These are phyloP conservation scores for Mus spretus DNA, from an alignment of 2,797 vertebrate genomes.

Conservation along the genomic window DNA sequence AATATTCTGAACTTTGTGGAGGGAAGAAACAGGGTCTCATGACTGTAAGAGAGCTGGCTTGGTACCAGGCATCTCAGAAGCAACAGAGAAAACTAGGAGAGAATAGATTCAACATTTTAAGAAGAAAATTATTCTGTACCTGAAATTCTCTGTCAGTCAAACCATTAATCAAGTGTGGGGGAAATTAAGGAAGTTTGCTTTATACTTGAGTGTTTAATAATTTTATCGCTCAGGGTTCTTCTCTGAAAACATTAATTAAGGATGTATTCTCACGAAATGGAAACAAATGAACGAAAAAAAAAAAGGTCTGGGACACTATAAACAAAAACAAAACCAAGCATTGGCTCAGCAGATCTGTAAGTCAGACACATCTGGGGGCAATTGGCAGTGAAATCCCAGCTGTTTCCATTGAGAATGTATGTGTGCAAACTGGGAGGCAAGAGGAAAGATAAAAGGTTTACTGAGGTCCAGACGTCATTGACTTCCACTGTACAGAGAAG, in stretches of 20 bases:
- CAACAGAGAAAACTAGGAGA: neutral
- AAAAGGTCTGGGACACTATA: neutral
- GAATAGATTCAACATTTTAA: constrained; percentile 10
- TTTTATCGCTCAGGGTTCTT: neutral
- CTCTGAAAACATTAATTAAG: constrained; percentile 53
- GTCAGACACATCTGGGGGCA: neutral
- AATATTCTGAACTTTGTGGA: neutral
- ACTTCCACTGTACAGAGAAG: neutral
- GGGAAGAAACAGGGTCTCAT: constrained; percentile 2
- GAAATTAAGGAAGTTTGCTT: constrained; percentile 20
- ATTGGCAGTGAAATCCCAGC: neutral
- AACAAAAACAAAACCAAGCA: neutral
- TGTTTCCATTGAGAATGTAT: neutral
- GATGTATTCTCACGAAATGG: constrained; percentile 12
- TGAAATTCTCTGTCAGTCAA: constrained; percentile 24
- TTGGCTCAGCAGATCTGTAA: neutral
- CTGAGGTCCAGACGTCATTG: neutral
- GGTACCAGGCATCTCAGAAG: neutral
- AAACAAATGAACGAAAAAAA: constrained; percentile 36
- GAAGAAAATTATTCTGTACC: neutral
- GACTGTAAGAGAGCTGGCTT: neutral
- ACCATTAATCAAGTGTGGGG: neutral
- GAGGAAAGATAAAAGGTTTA: neutral
- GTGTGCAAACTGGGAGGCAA: neutral
- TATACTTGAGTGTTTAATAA: too few relatives aligned